Evolutionary conservation across 1,140 invertebrate genomes (phyloP), one percentile per base, ranked within the genome.

Genomic region (Charaxes varanes): DNA sequence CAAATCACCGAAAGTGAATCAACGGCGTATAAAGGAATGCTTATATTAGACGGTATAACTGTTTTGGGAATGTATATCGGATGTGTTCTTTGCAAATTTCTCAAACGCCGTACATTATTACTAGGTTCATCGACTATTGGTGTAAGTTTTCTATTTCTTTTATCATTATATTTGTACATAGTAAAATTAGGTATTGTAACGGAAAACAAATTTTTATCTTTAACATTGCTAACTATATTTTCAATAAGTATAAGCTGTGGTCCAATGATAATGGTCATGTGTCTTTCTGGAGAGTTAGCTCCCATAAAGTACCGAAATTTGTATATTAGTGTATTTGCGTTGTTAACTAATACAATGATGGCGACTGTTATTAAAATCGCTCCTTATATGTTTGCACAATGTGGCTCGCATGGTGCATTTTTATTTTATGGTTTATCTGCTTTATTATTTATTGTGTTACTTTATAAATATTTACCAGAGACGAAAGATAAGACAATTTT

Each of bases 21-120:
- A 1, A 36, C 38, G 2, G 45, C 53, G 8, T 60, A 57, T 17
- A 24, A 19, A 4, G 48, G 50, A 5, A 62, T 65, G 62, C 21
- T 65, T 5, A 35, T 56, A 1, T 30, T 65, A 10, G 62, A 65
- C 11, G 58, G 50, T 30, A 24, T 57, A 1, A 57, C 56, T 11
- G 37, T 65, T 0, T 26, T 55, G 1, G 34, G 47, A 0, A 54
- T 52, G 36, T 53, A 59, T 17, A n/a, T 45, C 4, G 62, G 62
- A 2, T 53, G 58, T 35, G 15, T 23, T 14, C 23, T 58, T 1
- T 35, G 36, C 5, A 62, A 40, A 35, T 15, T 50, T 13, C 14
- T 56, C 2, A 56, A 47, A 27, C 17, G 58, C 11, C 23, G 55
- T 10, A 45, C 48, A 5, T 24, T 65, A 2, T 28, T 56, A 11